phyloP scores from a whole-genome alignment of 2,797 vertebrate genomes.

The Phrynocephalus vlangalii region DNA sequence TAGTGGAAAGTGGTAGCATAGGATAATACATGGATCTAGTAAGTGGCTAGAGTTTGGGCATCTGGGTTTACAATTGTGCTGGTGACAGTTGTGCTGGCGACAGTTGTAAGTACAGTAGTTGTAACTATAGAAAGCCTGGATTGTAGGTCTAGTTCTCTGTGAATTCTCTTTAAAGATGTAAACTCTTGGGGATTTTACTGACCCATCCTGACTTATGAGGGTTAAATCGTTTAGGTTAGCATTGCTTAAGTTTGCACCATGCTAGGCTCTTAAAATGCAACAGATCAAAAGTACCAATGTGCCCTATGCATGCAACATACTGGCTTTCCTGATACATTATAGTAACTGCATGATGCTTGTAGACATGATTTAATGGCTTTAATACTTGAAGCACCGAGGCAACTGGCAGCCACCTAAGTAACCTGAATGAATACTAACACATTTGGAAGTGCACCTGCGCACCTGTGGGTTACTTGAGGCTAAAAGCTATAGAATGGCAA shows the following conservation, averaged over 20 bases:
- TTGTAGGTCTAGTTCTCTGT: too few relatives aligned
- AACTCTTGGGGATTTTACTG: too few relatives aligned
- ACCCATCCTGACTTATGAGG: too few relatives aligned
- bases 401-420: background rate
- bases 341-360: background rate
- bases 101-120: too few relatives aligned
- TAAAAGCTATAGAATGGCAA: slow-evolving; percentile 3
- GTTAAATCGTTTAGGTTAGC: background rate
- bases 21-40: too few relatives aligned
- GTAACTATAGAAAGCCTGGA: too few relatives aligned
- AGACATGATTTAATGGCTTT: slow-evolving; percentile 3
- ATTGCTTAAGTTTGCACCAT: background rate
- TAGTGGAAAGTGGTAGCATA: too few relatives aligned
- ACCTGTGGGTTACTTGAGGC: background rate
- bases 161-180: too few relatives aligned
- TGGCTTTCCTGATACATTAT: background rate
- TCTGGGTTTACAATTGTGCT: too few relatives aligned
- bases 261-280: background rate
- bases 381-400: slow-evolving; percentile 9
- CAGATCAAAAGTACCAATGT: background rate
- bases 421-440: slow-evolving; percentile 2
- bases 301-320: background rate
- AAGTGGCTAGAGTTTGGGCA: too few relatives aligned
- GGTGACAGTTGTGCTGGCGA: too few relatives aligned
- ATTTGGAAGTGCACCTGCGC: background rate